Evolutionary conservation across 2,113 vertebrate species (phyloP), one percentile per base, ranked within the genome.

Genomic region (Stigmatopora nigra): DNA sequence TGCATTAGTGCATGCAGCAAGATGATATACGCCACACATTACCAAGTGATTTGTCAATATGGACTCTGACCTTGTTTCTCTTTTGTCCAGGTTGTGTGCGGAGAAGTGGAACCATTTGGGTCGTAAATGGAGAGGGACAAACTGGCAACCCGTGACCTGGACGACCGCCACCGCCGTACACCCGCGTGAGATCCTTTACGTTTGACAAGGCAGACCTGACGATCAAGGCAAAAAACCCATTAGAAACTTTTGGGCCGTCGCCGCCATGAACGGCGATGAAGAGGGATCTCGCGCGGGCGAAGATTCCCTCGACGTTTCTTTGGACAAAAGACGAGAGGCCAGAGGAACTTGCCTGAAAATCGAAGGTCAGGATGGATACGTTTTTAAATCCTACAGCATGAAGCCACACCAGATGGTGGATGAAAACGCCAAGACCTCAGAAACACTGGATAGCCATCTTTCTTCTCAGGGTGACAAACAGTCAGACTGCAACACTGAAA

Each of bases 341-440:
- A 90, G 89, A 74, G 85, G 80, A 56, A 88, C 78, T 35, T 90
- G 88, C 78, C 75, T 91, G 49, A 91, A 86, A 78, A 91, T 91
- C 13, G 88, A 91, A 77, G 90, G 90, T 35, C 88, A 92, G 76
- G 90, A 92, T 38, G 90, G 89, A 61, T 91, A 91, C 36, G 90
- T 91, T 59, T 91, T 91, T 71, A 90, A 90, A 71, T 89, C 90
- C 19, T 91, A 90, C 80, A 90, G 87, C 83, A 80, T 89, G 64
- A 78, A 79, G 35, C 84, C 88, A 59, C 82, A 72, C 8, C 80
- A 88, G 7, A 60, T 68, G 38, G 45, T 20, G 12, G 81, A n/a
- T n/a, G n/a, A n/a, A n/a, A n/a, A 84, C 10, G 67, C 66, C 76
- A 84, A 78, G 51, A 72, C 84, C 19, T 84, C 88, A 51, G 47